phyloP scores from a whole-genome alignment of 2,888 invertebrate genomes.

The Mimas tiliae region DNA sequence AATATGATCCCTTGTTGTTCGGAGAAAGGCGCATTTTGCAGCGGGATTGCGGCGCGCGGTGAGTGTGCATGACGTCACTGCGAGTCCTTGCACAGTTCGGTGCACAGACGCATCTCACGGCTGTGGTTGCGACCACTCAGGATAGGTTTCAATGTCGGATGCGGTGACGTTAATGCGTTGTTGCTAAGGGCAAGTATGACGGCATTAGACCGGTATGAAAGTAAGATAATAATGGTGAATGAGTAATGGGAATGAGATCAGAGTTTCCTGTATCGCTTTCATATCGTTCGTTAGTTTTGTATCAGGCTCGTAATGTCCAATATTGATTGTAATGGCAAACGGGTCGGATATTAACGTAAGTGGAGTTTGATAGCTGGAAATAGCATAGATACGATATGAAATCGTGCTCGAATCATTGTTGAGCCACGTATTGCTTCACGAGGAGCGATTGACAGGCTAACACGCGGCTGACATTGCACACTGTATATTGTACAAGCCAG shows the following conservation, averaged over 20 bases:
- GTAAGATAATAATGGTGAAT: conserved; percentile 9
- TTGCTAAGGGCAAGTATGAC: conserved; percentile 64
- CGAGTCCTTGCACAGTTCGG: conserved; percentile 79
- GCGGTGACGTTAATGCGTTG: conserved; percentile 61
- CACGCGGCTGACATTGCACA: conserved; percentile 6
- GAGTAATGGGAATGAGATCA: conserved; percentile 20
- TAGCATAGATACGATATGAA: conserved; percentile 19
- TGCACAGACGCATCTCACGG: conserved; percentile 73
- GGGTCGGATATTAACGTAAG: conserved; percentile 15
- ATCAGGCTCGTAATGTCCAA: conserved; percentile 1
- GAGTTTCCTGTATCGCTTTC: conserved; percentile 15
- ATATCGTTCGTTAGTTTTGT: not conserved
- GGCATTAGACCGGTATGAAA: conserved; percentile 42
- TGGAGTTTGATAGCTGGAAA: conserved; percentile 19
- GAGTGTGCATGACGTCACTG: conserved; percentile 64
- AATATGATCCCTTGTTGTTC: conserved; percentile 45
- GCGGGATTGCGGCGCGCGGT: conserved; percentile 45
- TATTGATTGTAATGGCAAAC: conserved; percentile 5
- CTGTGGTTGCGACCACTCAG: conserved; percentile 77
- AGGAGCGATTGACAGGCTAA: conserved; percentile 31
- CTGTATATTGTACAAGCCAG: conserved; percentile 15
- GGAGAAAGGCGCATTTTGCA: conserved; percentile 48
- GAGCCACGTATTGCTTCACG: conserved; percentile 25
- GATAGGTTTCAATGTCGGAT: conserved; percentile 75
- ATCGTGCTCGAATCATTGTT: conserved; percentile 24